Base-by-base conservation (phyloP, 2,113 vertebrate genomes). In the Paraplagusia blochii region DNA sequence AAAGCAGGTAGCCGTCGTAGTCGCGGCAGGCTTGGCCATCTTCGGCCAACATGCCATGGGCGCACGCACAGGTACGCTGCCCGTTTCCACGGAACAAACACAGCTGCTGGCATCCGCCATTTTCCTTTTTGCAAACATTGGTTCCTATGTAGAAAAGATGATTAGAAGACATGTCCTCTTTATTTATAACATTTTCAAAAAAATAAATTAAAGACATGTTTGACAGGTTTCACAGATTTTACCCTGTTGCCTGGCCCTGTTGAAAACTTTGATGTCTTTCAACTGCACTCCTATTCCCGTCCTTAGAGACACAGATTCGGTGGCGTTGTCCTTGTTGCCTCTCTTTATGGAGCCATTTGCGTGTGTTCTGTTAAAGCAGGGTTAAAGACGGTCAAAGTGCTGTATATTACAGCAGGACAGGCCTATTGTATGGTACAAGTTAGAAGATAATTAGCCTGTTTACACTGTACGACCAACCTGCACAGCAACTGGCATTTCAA, bases 211-310 rank as follows among this genome's bases (percentile, higher is more conserved):
- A 2, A 29, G 22, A 39, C 9, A 8, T 39, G 5, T 39, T 12
- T 39, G 9, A 12, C 9, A 12, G 11, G 36, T 39, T 39, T 12
- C 11, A 39, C 36, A 39, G 36, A 39, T 39, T 2, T 29, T 17
- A 95, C 96, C 96, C 84, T 95, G 94, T 79, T 99, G 96, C 40
- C 96, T 85, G 54, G 92, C 94, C 53, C 92, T 87, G 88, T 98
- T 99, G 86, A 98, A 99, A 68, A 98, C 95, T 82, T 99, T 99
- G 82, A 99, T 98, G 85, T 99, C 96, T 86, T 99, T 99, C 34
- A 99, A 94, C 85, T 99, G 96, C 15, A 99, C 95, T 0, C 96
- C 96, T 0, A 99, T 96, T 8, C 95, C 95, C 0, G 95, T 99
- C 39, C 96, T 87, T 83, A 99, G 89, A 9, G 95, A 93, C 60